These are phyloP conservation scores for Dendrocincla tyrannina DNA, from an alignment of 2,797 vertebrate species.

Conservation along the genomic window DNA sequence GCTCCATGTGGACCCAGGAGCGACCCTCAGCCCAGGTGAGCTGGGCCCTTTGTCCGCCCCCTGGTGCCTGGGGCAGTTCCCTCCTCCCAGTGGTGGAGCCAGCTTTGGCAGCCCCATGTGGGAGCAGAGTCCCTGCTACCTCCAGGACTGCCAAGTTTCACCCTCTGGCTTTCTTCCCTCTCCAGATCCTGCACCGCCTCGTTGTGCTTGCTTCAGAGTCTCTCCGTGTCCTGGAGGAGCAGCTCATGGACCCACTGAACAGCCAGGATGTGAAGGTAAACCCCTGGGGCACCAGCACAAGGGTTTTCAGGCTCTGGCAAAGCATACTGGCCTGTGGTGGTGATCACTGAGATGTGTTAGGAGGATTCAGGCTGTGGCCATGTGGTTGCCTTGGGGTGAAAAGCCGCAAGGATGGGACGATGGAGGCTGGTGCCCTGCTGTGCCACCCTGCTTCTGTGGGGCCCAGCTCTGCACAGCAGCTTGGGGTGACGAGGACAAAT, in stretches of 20 bases:
- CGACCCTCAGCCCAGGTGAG: constrained; percentile 87
- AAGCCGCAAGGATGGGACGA: background rate
- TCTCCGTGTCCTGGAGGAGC: constrained; percentile 82
- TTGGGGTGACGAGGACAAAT: background rate
- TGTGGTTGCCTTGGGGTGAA: background rate
- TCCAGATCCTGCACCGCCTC: constrained; percentile 89
- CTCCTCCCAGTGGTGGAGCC: background rate
- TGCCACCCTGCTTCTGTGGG: background rate
- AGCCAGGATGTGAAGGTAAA: constrained; percentile 87
- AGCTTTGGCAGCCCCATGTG: rapidly evolving
- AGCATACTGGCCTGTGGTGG: background rate
- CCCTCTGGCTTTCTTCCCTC: background rate
- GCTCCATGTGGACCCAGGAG: constrained; percentile 89
- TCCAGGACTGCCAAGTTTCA: background rate
- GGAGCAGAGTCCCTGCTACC: rapidly evolving
- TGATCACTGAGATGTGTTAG: background rate
- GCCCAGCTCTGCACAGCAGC: background rate
- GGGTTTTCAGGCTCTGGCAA: background rate
- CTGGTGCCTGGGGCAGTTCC: background rate
- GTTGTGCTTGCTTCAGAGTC: constrained; percentile 86
- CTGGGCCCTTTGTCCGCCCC: background rate
- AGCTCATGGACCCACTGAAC: constrained; percentile 81
- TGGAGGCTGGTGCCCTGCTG: background rate
- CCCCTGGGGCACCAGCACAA: background rate
- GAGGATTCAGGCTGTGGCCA: background rate